phyloP scores from a whole-genome alignment of 2,888 invertebrate species.

The Muscina levida region DNA sequence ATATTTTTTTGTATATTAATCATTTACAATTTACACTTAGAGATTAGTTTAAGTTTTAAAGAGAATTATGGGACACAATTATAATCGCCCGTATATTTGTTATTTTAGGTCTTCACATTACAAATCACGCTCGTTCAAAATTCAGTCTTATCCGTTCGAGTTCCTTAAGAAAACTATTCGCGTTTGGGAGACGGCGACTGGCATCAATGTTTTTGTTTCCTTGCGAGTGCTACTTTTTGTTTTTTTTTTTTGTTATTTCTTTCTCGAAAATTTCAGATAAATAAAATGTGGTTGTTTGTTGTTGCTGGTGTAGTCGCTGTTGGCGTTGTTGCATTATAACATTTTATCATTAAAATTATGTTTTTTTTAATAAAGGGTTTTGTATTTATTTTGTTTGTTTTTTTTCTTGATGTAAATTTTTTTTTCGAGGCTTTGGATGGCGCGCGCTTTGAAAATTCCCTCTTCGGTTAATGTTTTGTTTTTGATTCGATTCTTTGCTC shows the following conservation, averaged over 20 bases:
- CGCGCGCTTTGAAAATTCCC: constrained; percentile 49
- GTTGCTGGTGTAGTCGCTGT: constrained; percentile 42
- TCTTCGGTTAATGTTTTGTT: constrained; percentile 29
- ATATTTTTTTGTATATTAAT: neutral
- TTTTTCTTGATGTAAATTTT: too few species aligned
- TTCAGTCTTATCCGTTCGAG: constrained; percentile 65
- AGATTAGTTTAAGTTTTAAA: constrained; percentile 14
- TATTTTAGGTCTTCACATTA: too few species aligned
- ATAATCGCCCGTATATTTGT: constrained; percentile 1
- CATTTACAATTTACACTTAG: neutral
- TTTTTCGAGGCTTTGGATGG: neutral
- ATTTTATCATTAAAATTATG: constrained; percentile 61
- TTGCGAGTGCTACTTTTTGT: neutral
- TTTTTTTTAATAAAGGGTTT: neutral
- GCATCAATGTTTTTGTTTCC: constrained; percentile 26
- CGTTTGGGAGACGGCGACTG: constrained; percentile 21
- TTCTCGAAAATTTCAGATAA: constrained; percentile 55
- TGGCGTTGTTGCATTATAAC: constrained; percentile 36
- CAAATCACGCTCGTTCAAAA: constrained; percentile 34
- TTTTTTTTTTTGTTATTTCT: constrained; percentile 24
- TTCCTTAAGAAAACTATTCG: constrained; percentile 63
- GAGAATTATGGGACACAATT: constrained; percentile 20
- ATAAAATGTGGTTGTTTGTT: constrained; percentile 53
- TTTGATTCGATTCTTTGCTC: neutral
- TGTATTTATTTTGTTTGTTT: too few species aligned